Evolutionary conservation across 1,140 invertebrate genomes (phyloP), one percentile per base, ranked within the genome.

Genomic region (Trichogramma pretiosum): DNA sequence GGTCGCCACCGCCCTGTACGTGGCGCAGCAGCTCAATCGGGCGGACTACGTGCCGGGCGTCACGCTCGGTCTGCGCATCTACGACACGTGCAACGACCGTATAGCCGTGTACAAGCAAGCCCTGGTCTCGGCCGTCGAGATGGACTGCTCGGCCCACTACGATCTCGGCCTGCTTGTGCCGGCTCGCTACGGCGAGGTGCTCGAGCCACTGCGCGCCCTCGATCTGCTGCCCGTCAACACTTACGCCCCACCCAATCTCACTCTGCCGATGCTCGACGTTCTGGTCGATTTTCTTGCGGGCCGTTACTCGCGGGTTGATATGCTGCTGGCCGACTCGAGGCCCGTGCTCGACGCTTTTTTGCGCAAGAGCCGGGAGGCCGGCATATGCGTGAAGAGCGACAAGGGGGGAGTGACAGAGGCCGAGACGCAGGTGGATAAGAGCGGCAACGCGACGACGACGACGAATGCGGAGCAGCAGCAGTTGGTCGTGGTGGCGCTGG

Each of bases 21-120:
- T 71, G 22, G 58, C 67, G n/a, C 58, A 59, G 40, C 59, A 58
- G 36, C 54, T 74, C 39, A 73, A 72, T 38, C 66, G 69, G 45
- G 56, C 67, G 43, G 59, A 70, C 21, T 67, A 65, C 43, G 44
- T 73, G 23, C 63, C 70, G 4, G 67, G 60, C 39, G 48, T 72
- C 0, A 55, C 57, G 18, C 53, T 74, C 33, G 73, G 68, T 9
- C 5, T 70, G 7, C 62, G 58, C 36, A 41, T 70, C 8, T 60
- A 62, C 40, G 67, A 72, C 50, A 70, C 67, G 5, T 72, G 69
- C 43, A 58, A 62, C 40, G 62, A 70, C 24, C 54, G 57, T 23
- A 50, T 60, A 37, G 54, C 51, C 5, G 61, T 64, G 37, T 67
- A 64, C 48, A 68, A 64, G 45, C 60, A 63, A 48, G 54, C 61